phyloP scores from a whole-genome alignment of 2,113 vertebrate genomes.

The Formicarius rufipectus region DNA sequence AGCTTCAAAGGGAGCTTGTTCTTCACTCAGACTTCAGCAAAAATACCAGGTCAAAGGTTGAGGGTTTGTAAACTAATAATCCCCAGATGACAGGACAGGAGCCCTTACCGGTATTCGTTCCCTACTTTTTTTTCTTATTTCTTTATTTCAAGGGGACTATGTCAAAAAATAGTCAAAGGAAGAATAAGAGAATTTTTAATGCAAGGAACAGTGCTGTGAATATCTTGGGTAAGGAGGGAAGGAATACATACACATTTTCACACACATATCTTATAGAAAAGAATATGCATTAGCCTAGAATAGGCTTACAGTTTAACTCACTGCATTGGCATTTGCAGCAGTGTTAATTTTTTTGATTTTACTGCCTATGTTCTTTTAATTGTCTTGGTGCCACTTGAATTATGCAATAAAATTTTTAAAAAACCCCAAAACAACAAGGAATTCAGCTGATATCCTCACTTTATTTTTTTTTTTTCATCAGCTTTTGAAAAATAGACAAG shows the following conservation, averaged over 20 bases:
- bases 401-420: background rate
- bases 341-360: background rate
- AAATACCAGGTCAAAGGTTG: conserved; percentile 69
- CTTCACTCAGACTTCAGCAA: conserved; percentile 50
- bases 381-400: background rate
- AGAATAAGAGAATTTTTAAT: background rate
- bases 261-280: background rate
- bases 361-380: background rate
- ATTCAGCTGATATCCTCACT: background rate
- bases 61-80: conserved; percentile 75
- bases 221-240: background rate
- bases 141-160: background rate
- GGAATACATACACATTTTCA: background rate
- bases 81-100: conserved; percentile 62
- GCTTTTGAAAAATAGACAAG: background rate
- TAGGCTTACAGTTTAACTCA: background rate
- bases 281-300: background rate
- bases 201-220: background rate
- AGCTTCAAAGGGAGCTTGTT: conserved; percentile 71
- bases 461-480: background rate
- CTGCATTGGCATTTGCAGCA: background rate
- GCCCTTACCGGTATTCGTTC: conserved; percentile 40
- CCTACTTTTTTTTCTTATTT: background rate
- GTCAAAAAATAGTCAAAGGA: background rate
- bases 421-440: background rate